These are phyloP conservation scores for Chionomys nivalis DNA, from an alignment of 2,113 vertebrate genomes.

Conservation along the genomic window DNA sequence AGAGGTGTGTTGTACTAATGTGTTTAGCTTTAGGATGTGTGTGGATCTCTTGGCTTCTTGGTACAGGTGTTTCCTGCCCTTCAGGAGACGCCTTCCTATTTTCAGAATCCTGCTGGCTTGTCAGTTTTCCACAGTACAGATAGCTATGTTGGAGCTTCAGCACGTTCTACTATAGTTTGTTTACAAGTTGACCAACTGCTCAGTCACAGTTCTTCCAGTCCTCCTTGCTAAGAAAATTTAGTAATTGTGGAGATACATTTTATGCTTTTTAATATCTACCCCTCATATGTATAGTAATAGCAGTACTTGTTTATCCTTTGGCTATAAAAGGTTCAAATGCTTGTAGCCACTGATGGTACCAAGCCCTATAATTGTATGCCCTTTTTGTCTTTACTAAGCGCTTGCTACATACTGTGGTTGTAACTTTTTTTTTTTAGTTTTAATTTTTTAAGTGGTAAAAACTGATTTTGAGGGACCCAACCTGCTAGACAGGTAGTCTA, in stretches of 20 bases:
- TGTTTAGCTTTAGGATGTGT: conserved; percentile 25
- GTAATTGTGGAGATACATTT: conserved; percentile 13
- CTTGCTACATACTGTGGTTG: not conserved
- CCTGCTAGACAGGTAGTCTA: not conserved
- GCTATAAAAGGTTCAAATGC: not conserved
- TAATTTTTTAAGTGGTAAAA: not conserved
- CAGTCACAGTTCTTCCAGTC: not conserved
- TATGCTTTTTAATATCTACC: conserved; percentile 32
- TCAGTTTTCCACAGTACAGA: conserved; percentile 7
- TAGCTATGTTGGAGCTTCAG: not conserved
- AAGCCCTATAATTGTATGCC: not conserved
- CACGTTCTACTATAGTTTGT: not conserved
- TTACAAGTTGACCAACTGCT: conserved; percentile 8
- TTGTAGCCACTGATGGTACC: not conserved
- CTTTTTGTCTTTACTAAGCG: not conserved
- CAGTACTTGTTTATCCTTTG: not conserved
- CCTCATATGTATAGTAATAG: not conserved
- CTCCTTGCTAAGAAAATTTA: conserved; percentile 45
- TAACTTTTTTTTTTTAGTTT: not conserved
- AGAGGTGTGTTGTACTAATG: not conserved
- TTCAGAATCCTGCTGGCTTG: not conserved
- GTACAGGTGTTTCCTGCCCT: conserved; percentile 20
- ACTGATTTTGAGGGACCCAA: not conserved
- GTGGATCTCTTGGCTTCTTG: conserved; percentile 19
- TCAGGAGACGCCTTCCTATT: conserved; percentile 3